A percentile compares a stretch with the other conserved stretches of the same genome.
Evolutionary conservation across 2,888 invertebrate genomes (phyloP).

Genomic region (Hemaris fuciformis): DNA sequence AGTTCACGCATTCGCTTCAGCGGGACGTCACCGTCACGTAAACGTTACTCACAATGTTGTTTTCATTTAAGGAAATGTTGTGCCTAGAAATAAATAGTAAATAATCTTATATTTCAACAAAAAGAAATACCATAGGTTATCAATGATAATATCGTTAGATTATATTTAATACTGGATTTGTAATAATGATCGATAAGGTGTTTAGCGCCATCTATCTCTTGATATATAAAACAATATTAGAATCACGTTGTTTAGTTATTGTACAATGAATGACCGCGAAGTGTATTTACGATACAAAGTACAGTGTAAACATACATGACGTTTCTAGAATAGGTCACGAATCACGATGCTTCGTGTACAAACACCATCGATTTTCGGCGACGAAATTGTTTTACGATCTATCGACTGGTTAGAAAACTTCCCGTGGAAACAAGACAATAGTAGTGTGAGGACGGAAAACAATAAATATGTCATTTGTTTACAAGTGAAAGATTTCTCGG

Average conservation of each 20-base stretch:
- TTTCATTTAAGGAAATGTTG: too few species aligned
- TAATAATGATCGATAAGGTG: neutral
- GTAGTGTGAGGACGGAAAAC: conserved; percentile 36
- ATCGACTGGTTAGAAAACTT: conserved; percentile 67
- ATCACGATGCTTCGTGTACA: conserved; percentile 29
- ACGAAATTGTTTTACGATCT: conserved; percentile 58
- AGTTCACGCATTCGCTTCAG: neutral
- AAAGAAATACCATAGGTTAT: too few species aligned
- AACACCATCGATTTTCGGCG: conserved; percentile 50
- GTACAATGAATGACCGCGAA: neutral
- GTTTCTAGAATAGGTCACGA: conserved; percentile 27
- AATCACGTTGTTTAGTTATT: neutral
- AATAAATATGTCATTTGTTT: conserved; percentile 57
- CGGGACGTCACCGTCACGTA: neutral
- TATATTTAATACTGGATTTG: neutral
- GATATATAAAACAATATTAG: neutral
- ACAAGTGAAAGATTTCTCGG: conserved; percentile 54
- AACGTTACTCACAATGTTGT: neutral
- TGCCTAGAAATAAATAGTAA: too few species aligned
- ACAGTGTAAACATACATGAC: conserved; percentile 20
- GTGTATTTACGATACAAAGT: neutral
- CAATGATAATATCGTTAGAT: too few species aligned
- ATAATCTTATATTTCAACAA: too few species aligned
- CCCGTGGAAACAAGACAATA: conserved; percentile 57
- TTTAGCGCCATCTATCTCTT: conserved; percentile 31